Base-by-base conservation (phyloP, 2,888 invertebrate species). In the Rhorus exstirpatorius region DNA sequence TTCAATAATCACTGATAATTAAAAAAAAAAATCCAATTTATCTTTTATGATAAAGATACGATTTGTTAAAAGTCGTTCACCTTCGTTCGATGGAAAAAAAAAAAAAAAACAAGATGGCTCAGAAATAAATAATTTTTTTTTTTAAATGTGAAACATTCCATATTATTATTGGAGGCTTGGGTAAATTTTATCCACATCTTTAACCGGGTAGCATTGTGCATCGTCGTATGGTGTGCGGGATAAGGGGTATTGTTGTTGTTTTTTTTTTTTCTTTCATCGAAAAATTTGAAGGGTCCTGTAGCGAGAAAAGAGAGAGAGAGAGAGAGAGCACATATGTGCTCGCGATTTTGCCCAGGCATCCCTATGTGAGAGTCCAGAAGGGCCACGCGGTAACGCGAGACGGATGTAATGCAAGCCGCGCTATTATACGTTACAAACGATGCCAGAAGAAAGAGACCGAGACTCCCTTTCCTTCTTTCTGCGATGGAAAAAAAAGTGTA, bases 361-460 rank as follows among this genome's bases (percentile, higher is more conserved):
- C n/a, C n/a, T 31, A 12, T n/a, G 19, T 21, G 38, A 46, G 19
- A 19, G 49, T 0, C 12, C 74, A 74, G 61, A 68, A 74, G 80
- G 80, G 70, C 63, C 75, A 12, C 6, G 8, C 44, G 63, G 91
- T 91, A 91, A 92, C 87, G 84, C 88, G 90, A 92, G 90, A 92
- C 91, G 91, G 91, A 92, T 91, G 91, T 92, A 92, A 92, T 87
- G 91, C 91, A 91, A 92, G 91, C 90, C 91, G 88, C 85, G 90
- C 88, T 90, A 91, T 92, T 92, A 92, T 91, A 91, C 90, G 89
- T 86, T 87, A 88, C 86, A 86, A 75, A 87, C 86, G 87, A 87
- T 81, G 85, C 85, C 84, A 83, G 60, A 74, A 77, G 67, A 79
- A 67, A 68, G 68, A 75, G 41, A 75, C 31, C 46, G 55, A 79